A percentile compares a stretch with the other conserved stretches of the same genome.
phyloP scores from a whole-genome alignment of 1,140 invertebrate genomes.

The Drosophila ironensis region DNA sequence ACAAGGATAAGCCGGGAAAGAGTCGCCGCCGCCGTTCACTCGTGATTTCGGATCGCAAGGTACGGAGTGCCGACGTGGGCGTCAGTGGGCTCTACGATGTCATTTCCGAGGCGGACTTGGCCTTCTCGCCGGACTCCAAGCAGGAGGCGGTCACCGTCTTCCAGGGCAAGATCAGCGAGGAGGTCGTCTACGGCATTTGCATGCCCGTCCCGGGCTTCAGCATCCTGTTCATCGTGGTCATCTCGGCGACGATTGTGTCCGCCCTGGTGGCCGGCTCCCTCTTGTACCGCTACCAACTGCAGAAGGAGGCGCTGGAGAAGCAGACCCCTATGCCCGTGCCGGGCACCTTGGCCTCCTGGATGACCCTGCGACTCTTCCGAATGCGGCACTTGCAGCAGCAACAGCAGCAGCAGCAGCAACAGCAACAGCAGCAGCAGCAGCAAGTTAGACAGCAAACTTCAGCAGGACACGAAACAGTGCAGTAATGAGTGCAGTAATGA shows the following conservation, averaged over 20 bases:
- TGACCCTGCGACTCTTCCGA: constrained; percentile 87
- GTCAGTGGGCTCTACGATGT: constrained; percentile 94
- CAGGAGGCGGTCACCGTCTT: constrained; percentile 92
- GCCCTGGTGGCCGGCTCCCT: constrained; percentile 90
- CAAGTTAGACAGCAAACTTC: constrained; percentile 28
- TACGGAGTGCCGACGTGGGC: constrained; percentile 91
- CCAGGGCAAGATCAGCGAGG: constrained; percentile 92
- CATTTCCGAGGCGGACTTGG: constrained; percentile 95
- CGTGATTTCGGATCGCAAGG: constrained; percentile 87
- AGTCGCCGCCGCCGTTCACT: constrained; percentile 85
- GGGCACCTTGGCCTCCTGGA: constrained; percentile 87
- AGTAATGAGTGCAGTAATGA: constrained; percentile 45
- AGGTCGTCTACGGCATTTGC: constrained; percentile 95
- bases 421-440: constrained; percentile 40
- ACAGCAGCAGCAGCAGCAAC: constrained; percentile 58
- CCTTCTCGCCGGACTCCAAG: constrained; percentile 91
- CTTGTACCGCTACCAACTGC: constrained; percentile 88
- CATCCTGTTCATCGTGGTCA: constrained; percentile 92
- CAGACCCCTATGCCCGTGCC: constrained; percentile 83
- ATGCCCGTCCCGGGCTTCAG: constrained; percentile 94
- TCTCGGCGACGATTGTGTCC: constrained; percentile 91
- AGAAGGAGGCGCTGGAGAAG: constrained; percentile 85
- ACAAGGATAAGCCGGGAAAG: constrained; percentile 21
- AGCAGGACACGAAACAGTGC: constrained; percentile 67
- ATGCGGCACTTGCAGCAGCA: constrained; percentile 82